Evolutionary conservation across 2,888 invertebrate genomes (phyloP), one percentile per base, ranked within the genome.

Genomic region (Ophioninae sp.): DNA sequence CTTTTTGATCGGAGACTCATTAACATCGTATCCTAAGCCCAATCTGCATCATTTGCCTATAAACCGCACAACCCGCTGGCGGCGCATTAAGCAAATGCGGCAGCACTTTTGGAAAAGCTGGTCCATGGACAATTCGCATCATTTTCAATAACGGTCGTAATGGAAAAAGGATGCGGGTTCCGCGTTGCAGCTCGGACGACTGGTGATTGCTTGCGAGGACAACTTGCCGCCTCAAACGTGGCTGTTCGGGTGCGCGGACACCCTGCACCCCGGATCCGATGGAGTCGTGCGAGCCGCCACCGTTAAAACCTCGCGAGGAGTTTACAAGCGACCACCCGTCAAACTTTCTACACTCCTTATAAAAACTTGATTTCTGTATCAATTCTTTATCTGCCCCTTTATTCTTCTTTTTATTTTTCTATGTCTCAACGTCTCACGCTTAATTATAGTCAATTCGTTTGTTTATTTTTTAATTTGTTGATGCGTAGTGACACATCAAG

Each of bases 41-140:
- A 39, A 57, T n/a, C 7, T 81, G n/a, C 61, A 61, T 8, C 68
- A 75, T 37, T 17, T 61, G 13, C 23, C 41, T 37, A 61, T 62
- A 1, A 81, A 74, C 56, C 75, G 70, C 0, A 17, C 69, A 0
- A 20, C 75, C 17, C 37, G 70, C 17, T 81, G 68, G 76, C 56
- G 62, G 21, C 56, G 56, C 0, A 64, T 81, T 10, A 41, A 81
- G 30, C 39, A 80, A 30, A 61, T 80, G 5, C 67, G 50, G 20
- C 79, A 80, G n/a, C 41, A 68, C 23, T 76, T 81, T 37, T 81
- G 81, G 76, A 44, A 69, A 39, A n/a, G 70, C 7, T 81, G 69
- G 81, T 70, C 69, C n/a, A 10, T 30, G 17, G 75, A 69, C 6
- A 75, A 81, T 62, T 8, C 69, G 7, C 41, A 68, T 8, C 69